phyloP scores from a whole-genome alignment of 2,113 vertebrate genomes.

The rabbit (Oryctolagus cuniculus) region DNA sequence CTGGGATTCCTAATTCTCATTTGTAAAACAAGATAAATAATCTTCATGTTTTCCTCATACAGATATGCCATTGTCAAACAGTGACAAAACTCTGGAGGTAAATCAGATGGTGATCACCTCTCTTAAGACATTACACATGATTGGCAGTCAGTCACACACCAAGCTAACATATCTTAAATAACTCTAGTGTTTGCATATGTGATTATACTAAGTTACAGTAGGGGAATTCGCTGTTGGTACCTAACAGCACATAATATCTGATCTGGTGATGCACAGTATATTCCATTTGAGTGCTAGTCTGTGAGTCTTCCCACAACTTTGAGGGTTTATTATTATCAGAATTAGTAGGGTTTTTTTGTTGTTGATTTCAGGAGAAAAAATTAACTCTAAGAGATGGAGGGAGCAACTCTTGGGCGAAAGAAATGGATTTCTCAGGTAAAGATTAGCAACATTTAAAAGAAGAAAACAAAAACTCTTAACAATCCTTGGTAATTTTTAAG shows the following conservation, averaged over 20 bases:
- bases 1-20: neutral
- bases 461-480: neutral
- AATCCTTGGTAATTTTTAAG: neutral
- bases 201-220: neutral
- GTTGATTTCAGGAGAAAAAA: neutral
- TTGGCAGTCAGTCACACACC: neutral
- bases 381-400: neutral
- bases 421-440: neutral
- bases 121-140: neutral
- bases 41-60: neutral
- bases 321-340: constrained; percentile 10
- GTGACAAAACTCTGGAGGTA: neutral
- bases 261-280: neutral
- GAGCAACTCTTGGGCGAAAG: neutral
- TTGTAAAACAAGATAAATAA: neutral
- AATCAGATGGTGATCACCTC: neutral
- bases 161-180: neutral
- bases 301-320: neutral
- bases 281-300: neutral
- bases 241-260: neutral
- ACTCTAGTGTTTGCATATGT: neutral
- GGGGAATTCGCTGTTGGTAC: neutral
- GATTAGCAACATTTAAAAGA: neutral
- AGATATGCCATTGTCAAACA: neutral
- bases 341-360: neutral